A percentile compares a stretch with the other conserved stretches of the same genome.
Evolutionary conservation across 2,797 vertebrate genomes (phyloP).

Genomic region (Eupleurogrammus muticus): DNA sequence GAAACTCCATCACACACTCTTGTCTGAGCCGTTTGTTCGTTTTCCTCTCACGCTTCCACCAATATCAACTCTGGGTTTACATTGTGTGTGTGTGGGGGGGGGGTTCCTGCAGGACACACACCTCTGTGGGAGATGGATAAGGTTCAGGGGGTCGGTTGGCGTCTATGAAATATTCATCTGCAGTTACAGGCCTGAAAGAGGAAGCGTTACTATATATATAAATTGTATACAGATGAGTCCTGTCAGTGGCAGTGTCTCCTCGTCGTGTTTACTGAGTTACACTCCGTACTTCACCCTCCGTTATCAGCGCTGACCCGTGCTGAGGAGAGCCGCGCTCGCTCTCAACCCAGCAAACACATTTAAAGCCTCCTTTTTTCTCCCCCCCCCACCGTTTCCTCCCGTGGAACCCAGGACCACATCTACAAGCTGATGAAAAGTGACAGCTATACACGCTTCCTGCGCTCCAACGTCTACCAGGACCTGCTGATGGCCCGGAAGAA

Average conservation of each 20-base stretch:
- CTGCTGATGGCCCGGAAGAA: constrained; percentile 95
- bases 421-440: constrained; percentile 99
- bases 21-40: constrained; percentile 42
- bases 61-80: constrained; percentile 43
- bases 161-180: constrained; percentile 27
- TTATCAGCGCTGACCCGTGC: constrained; percentile 17
- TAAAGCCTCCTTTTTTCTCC: not conserved
- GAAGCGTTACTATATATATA: constrained; percentile 14
- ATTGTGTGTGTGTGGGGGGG: no score
- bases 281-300: constrained; percentile 12
- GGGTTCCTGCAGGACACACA: constrained; percentile 28
- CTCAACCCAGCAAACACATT: not conserved
- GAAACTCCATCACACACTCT: constrained; percentile 3
- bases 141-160: not conserved
- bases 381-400: not conserved
- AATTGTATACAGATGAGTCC: constrained; percentile 15
- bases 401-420: constrained; percentile 96
- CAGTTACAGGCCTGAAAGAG: constrained; percentile 15
- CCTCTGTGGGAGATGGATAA: constrained; percentile 27
- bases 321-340: not conserved
- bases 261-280: constrained; percentile 8
- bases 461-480: constrained; percentile 97
- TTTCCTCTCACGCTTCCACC: constrained; percentile 44
- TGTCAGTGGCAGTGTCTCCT: constrained; percentile 25
- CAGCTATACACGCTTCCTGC: constrained; percentile 97